Evolutionary conservation across 2,113 vertebrate genomes (phyloP), one percentile per base, ranked within the genome.

Genomic region (Lucifuga dentata): DNA sequence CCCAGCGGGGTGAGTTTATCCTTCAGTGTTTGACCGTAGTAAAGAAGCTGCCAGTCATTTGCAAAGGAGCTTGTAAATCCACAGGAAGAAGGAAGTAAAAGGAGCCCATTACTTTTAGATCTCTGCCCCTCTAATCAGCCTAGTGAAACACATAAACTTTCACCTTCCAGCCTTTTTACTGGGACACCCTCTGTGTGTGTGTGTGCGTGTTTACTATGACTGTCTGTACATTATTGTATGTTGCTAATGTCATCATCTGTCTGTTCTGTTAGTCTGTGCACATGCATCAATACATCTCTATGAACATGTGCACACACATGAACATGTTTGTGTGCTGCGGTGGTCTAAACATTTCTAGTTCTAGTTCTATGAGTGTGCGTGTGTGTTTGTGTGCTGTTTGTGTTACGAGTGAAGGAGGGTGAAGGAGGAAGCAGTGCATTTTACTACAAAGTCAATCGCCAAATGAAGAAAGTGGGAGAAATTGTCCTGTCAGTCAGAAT

Each of bases 11-110:
- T 33, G 72, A 77, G 78, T 72, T 87, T 78, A 89, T 89, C 83
- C 84, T 84, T 89, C 85, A 85, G 56, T 77, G 77, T 90, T 86
- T 85, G 91, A 88, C 88, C 76, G 64, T 88, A 82, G 87, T 90
- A 91, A 92, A 87, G 84, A 85, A 63, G 71, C 86, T 90, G 89
- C 87, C 91, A 92, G 83, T 93, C 91, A 92, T 78, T 86, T 50
- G 77, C 73, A 32, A 76, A 73, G 68, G 68, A 63, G 64, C 76
- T 85, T 68, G 77, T 93, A 92, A 92, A 93, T 92, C 77, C 81
- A 52, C 59, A 64, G 74, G 74, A 76, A 79, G 78, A 76, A 81
- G 70, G 78, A 88, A 89, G 86, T 89, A 86, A 91, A 93, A 85
- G 68, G 67, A 86, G 76, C 74, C 84, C 89, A 92, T 91, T 91